Evolutionary conservation across 2,113 vertebrate species (phyloP).

Genomic region (Phalacrocorax carbo): DNA sequence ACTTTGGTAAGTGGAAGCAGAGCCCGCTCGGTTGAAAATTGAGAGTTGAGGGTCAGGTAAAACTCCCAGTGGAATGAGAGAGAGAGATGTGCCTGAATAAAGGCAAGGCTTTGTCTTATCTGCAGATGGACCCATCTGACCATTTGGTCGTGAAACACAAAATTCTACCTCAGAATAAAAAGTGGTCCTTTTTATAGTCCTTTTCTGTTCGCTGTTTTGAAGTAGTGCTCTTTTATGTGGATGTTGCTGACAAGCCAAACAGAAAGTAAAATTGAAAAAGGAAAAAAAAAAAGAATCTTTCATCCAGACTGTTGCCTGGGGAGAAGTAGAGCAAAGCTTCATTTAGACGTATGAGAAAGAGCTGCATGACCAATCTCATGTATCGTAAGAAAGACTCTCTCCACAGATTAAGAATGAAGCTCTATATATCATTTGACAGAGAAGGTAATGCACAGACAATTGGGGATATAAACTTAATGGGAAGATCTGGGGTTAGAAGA

Average conservation of each 20-base stretch:
- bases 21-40: background rate
- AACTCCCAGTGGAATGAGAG: background rate
- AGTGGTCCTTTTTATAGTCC: background rate
- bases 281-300: background rate
- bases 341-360: conserved; percentile 7
- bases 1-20: conserved; percentile 89
- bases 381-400: background rate
- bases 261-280: background rate
- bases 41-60: background rate
- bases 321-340: conserved; percentile 42
- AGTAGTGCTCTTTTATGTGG: background rate
- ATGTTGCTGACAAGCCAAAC: background rate
- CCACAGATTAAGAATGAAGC: conserved; percentile 24
- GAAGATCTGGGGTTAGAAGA: conserved; percentile 54
- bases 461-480: conserved; percentile 48
- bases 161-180: background rate
- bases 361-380: background rate
- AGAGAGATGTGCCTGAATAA: background rate
- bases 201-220: background rate
- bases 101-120: background rate
- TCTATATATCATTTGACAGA: conserved; percentile 47
- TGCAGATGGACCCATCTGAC: background rate
- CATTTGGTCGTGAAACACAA: background rate
- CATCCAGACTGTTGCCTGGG: conserved; percentile 3
- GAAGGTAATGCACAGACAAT: conserved; percentile 44